A percentile compares a stretch with the other conserved stretches of the same genome.
Conservation (phyloP, 2,888 invertebrate genomes). For the Polydrusus cervinus region DNA sequence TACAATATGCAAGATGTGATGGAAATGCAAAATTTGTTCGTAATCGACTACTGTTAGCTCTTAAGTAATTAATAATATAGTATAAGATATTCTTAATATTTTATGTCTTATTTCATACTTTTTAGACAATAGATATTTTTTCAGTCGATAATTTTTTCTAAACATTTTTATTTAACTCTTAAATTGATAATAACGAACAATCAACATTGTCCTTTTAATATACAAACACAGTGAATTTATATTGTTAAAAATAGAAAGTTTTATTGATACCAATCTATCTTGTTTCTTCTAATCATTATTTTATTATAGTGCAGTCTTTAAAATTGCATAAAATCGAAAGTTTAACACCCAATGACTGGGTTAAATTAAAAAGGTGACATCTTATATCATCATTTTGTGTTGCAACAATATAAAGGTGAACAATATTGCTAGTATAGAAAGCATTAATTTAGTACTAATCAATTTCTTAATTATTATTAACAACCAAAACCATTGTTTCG, state of each 20-base stretch:
- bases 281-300: neutral
- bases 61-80: too few species aligned
- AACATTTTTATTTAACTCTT: too few species aligned
- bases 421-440: neutral
- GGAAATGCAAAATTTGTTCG: too few species aligned
- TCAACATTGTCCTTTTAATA: neutral
- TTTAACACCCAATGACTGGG: slow-evolving; percentile 17
- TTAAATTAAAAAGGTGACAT: slow-evolving; percentile 18
- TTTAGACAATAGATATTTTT: too few species aligned
- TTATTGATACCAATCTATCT: too few species aligned
- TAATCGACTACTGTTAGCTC: too few species aligned
- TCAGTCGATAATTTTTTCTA: too few species aligned
- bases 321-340: slow-evolving; percentile 33
- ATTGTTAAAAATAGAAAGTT: too few species aligned
- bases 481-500: neutral
- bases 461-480: neutral
- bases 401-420: slow-evolving; percentile 21
- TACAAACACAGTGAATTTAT: neutral
- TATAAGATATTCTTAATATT: too few species aligned
- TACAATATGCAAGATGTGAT: too few species aligned
- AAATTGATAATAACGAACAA: too few species aligned
- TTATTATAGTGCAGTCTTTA: neutral
- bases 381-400: slow-evolving; percentile 22
- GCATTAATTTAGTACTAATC: neutral
- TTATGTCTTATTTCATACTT: too few species aligned